A percentile compares a stretch with the other conserved stretches of the same genome.
These are phyloP conservation scores for Alosa alosa DNA, from an alignment of 2,113 vertebrate species.

Conservation along the genomic window DNA sequence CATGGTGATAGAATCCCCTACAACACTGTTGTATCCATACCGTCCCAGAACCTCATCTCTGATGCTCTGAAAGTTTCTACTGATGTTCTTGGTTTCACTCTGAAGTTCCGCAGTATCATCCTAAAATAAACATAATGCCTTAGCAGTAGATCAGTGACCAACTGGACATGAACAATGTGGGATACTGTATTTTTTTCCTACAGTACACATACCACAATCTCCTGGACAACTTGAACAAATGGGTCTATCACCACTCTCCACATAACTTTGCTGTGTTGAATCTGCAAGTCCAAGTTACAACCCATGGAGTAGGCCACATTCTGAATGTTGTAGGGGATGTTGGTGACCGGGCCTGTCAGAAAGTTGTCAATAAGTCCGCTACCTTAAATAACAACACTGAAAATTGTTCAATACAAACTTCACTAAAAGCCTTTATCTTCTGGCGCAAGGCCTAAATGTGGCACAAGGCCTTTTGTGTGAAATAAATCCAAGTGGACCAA, in stretches of 20 bases:
- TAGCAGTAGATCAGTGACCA: background rate
- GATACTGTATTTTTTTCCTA: background rate
- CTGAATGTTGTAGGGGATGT: slow-evolving; percentile 77
- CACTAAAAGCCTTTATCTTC: background rate
- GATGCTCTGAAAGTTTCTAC: slow-evolving; percentile 64
- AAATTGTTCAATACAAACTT: background rate
- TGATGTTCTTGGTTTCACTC: slow-evolving; percentile 58
- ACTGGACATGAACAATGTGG: background rate
- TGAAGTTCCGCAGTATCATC: slow-evolving; percentile 55
- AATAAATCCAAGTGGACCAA: background rate
- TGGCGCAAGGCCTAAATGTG: background rate
- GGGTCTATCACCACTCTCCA: slow-evolving; percentile 73
- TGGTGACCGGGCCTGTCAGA: slow-evolving; percentile 74
- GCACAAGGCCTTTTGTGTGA: background rate
- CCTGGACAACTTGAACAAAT: slow-evolving; percentile 56
- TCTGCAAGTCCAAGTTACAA: slow-evolving; percentile 83
- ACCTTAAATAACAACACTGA: background rate
- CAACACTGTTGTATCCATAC: slow-evolving; percentile 60
- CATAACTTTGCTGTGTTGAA: slow-evolving; percentile 72
- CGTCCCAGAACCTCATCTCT: slow-evolving; percentile 71
- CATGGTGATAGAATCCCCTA: background rate
- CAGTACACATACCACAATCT: slow-evolving; percentile 67
- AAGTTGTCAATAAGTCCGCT: background rate
- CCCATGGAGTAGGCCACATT: slow-evolving; percentile 74
- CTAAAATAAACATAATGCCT: slow-evolving; percentile 49